Percentiles rank a stretch among this genome's conserved stretches.
These are phyloP conservation scores for Aethes cnicana DNA, from an alignment of 2,888 invertebrate species.

Conservation along the genomic window DNA sequence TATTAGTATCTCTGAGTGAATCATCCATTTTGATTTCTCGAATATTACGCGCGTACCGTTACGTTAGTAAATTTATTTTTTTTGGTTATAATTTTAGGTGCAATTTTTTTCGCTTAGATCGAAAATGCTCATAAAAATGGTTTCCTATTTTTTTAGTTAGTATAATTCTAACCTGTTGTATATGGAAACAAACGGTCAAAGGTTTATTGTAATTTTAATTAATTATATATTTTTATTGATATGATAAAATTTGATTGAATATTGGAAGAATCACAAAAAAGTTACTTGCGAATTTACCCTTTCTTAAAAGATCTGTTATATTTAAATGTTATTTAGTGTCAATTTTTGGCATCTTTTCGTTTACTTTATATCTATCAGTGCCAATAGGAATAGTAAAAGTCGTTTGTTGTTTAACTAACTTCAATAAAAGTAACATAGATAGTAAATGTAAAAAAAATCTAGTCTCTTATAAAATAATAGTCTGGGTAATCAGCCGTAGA, in stretches of 20 bases:
- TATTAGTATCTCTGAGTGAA: no score
- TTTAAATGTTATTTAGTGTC: conserved; percentile 32
- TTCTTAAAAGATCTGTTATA: conserved; percentile 28
- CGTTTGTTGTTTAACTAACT: conserved; percentile 14
- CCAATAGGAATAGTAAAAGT: conserved; percentile 24
- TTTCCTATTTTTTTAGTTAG: conserved; percentile 57
- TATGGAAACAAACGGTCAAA: no score
- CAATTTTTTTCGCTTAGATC: no score
- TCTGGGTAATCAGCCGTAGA: conserved; percentile 1
- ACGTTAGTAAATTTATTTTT: conserved; percentile 39
- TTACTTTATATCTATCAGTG: conserved; percentile 16
- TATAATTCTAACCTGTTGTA: no score
- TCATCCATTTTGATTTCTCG: no score
- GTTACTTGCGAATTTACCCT: no score
- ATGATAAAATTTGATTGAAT: no score
- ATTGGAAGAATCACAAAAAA: no score
- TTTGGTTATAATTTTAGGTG: no score
- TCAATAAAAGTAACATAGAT: conserved; percentile 28
- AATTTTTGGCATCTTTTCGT: conserved; percentile 31
- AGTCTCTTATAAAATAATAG: conserved; percentile 27
- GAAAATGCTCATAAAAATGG: conserved; percentile 54
- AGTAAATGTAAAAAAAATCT: conserved; percentile 32
- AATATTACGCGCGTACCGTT: no score
- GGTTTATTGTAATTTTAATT: no score
- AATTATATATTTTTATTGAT: no score